These are phyloP conservation scores for Periophthalmus magnuspinnatus DNA, from an alignment of 2,797 vertebrate species.

Conservation along the genomic window DNA sequence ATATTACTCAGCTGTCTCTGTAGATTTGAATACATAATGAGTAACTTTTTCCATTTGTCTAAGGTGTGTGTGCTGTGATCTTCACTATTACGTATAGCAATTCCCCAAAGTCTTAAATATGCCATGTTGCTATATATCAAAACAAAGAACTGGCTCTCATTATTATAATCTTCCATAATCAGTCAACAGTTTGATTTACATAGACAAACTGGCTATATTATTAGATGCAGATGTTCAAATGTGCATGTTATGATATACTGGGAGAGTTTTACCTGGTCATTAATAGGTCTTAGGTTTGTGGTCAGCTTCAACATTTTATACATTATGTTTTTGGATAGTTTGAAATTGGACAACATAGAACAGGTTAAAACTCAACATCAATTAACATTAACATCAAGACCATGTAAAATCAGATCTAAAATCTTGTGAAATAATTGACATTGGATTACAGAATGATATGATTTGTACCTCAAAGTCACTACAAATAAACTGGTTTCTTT, in stretches of 20 bases:
- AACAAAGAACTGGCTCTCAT: not conserved
- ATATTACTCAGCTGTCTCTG: slow-evolving; percentile 4
- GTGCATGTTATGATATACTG: not conserved
- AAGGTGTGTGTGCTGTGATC: slow-evolving; percentile 4
- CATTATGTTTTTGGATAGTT: not conserved
- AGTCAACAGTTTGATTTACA: not conserved
- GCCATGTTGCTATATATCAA: not conserved
- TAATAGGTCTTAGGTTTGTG: too few species aligned
- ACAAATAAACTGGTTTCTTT: slow-evolving; percentile 4
- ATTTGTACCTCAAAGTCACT: slow-evolving; percentile 2
- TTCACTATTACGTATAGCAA: not conserved
- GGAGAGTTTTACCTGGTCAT: too few species aligned
- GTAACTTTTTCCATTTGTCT: slow-evolving; percentile 7
- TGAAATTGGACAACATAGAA: not conserved
- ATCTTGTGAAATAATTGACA: not conserved
- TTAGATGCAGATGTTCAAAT: not conserved
- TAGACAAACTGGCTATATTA: not conserved
- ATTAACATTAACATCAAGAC: slow-evolving; percentile 6
- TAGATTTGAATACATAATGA: slow-evolving; percentile 5
- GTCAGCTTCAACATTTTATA: not conserved
- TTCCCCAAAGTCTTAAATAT: not conserved
- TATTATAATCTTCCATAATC: not conserved
- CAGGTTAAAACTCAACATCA: not conserved
- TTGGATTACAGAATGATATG: not conserved
- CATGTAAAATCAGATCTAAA: not conserved